A percentile compares a stretch with the other conserved stretches of the same genome.
phyloP scores from a whole-genome alignment of 2,797 vertebrate species.

The Phoebastria nigripes region DNA sequence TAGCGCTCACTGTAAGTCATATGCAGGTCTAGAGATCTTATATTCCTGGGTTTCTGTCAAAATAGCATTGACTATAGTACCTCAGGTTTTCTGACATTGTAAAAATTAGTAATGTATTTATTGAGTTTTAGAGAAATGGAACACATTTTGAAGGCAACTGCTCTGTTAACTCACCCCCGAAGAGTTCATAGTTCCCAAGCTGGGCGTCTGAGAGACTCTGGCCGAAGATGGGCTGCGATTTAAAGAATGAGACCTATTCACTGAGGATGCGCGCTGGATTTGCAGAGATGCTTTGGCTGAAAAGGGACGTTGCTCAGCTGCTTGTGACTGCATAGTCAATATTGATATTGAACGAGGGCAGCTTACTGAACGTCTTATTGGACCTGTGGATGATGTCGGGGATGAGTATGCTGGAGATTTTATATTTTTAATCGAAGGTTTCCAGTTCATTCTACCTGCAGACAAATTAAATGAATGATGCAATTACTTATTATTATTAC shows the following conservation, averaged over 20 bases:
- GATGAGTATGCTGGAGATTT: conserved; percentile 73
- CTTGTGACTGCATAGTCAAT: conserved; percentile 79
- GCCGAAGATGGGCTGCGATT: conserved; percentile 84
- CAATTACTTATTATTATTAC: not conserved
- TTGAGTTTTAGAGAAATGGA: not conserved
- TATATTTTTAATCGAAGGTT: conserved; percentile 76
- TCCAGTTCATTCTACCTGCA: conserved; percentile 81
- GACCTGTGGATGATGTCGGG: conserved; percentile 76
- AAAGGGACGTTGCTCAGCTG: conserved; percentile 76
- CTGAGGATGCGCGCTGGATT: conserved; percentile 75
- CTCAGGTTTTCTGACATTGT: not conserved
- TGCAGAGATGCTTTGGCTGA: conserved; percentile 73
- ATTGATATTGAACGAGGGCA: conserved; percentile 93
- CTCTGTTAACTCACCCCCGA: conserved; percentile 80
- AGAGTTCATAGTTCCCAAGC: conserved; percentile 79
- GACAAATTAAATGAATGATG: not conserved
- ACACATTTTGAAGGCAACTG: not conserved
- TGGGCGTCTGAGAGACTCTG: conserved; percentile 81
- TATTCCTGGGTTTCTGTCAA: not conserved
- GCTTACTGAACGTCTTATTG: conserved; percentile 93
- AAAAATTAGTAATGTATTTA: not conserved
- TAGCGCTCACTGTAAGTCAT: not conserved
- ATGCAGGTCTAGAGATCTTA: not conserved
- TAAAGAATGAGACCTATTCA: conserved; percentile 89
- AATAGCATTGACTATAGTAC: not conserved